Conservation (phyloP, 2,113 vertebrate species). For the Pantherophis guttatus region DNA sequence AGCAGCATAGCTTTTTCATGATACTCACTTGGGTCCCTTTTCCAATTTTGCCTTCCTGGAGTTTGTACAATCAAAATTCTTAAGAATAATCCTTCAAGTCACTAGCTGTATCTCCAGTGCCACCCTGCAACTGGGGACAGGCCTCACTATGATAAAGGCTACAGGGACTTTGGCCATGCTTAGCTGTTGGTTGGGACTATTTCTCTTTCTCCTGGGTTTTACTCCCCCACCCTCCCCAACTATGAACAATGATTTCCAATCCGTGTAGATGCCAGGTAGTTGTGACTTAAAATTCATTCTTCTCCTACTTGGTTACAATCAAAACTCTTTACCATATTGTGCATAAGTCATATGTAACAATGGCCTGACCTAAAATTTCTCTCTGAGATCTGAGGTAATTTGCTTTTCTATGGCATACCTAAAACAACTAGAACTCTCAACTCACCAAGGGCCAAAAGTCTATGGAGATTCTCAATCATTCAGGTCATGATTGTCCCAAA, state of each 20-base stretch:
- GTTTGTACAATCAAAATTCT: neutral
- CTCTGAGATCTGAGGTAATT: neutral
- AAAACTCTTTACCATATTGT: neutral
- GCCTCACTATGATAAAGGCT: neutral
- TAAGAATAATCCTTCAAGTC: neutral
- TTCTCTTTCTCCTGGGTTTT: neutral
- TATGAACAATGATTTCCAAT: neutral
- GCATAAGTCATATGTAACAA: neutral
- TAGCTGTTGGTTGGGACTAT: neutral
- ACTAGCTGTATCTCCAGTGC: neutral
- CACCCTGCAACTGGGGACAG: neutral
- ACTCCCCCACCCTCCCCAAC: neutral
- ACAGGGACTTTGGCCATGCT: neutral
- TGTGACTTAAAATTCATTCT: neutral
- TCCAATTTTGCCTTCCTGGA: neutral
- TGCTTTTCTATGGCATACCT: neutral
- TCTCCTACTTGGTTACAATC: neutral
- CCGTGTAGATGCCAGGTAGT: neutral
- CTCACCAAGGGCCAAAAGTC: neutral
- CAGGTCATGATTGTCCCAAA: neutral
- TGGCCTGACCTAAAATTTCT: neutral
- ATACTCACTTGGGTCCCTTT: neutral
- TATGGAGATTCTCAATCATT: neutral
- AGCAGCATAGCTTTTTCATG: neutral
- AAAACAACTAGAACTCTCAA: neutral